Base-by-base conservation (phyloP, 2,888 invertebrate genomes). In the Sesamia inferens region DNA sequence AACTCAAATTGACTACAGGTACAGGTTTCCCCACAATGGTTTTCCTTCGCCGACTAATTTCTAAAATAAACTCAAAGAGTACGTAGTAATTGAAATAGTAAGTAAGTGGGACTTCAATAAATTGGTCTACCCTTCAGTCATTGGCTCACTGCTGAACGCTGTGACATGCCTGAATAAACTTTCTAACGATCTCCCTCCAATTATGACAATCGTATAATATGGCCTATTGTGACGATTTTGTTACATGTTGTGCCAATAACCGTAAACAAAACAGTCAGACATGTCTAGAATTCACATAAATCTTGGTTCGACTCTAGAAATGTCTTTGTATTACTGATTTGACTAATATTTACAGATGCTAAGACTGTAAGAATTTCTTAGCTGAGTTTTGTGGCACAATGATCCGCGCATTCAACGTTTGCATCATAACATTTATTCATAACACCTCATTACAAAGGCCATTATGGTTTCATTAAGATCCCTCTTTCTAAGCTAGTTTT, bases 361-460 rank as follows among this genome's bases (percentile, higher is more conserved):
- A 22, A 66, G 24, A 55, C 67, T 31, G 81, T 13, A 31, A 16
- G 22, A 48, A 81, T 59, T 80, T 19, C 44, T 39, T 22, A 59
- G 6, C 47, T 5, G 47, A 55, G 19, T 63, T 63, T 58, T 68
- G 48, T 57, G 44, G 69, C 48, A 64, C n/a, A 68, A 61, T 75
- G 58, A 44, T 59, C 48, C 51, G 64, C 5, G 68, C 68, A 66
- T 68, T 65, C 66, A 47, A 31, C 47, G 62, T 58, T 51, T 74
- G 79, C 79, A 80, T 79, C 80, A 79, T 83, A 80, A 80, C 66
- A 80, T 79, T 71, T 3, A 59, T 44, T 80, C 78, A 79, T 63
- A 79, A 70, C 78, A 76, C 24, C 24, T 55, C 70, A 10, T 55
- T 59, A 68, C 68, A 70, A 58, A 76, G 69, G 24, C 55, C 63